Base-by-base conservation (phyloP, 1,140 invertebrate species). In the Chymomyza costata region DNA sequence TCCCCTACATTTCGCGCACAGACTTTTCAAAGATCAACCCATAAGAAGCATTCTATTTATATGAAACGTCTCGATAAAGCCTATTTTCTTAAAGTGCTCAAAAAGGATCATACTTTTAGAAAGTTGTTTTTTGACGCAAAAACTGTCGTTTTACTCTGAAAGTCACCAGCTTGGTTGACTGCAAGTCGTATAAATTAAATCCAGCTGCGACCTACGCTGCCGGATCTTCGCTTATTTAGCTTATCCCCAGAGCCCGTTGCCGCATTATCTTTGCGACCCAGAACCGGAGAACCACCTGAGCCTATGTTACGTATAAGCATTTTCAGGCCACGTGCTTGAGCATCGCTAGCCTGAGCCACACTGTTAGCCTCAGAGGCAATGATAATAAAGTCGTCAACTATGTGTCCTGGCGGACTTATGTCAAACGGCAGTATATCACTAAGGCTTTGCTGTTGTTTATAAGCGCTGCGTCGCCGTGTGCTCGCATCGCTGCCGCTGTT, bases 371-470 rank as follows among this genome's bases (percentile, higher is more conserved):
- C 95, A 83, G 94, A 91, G 19, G 95, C 94, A 67, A 96, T 95
- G 16, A 94, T 93, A 82, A 94, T 96, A 87, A 97, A 97, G 84
- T 97, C 95, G 86, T 97, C 95, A 76, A 96, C 93, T 8, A 97
- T 86, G 39, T 94, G 94, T 8, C 90, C 73, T 2, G 94, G 91
- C 3, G 92, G 89, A 43, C 90, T 89, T 10, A 89, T 89, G 39
- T 90, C 86, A 51, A 89, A 89, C 19, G 89, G 87, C 78, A 88
- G 88, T 6, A 90, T 87, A 53, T 86, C 89, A 49, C 86, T 88
- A 0, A 89, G 82, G 15, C 86, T 85, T 38, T 84, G 87, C 41
- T 89, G 87, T 2, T 69, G 63, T 28, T 90, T 89, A 44, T 88
- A 86, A 7, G 89, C 78, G 66, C 90, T 81, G 60, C 83, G 86